Percentiles rank a stretch among this genome's conserved stretches.
Evolutionary conservation across 2,797 vertebrate species (phyloP).

Genomic region (Neomorphus geoffroyi): DNA sequence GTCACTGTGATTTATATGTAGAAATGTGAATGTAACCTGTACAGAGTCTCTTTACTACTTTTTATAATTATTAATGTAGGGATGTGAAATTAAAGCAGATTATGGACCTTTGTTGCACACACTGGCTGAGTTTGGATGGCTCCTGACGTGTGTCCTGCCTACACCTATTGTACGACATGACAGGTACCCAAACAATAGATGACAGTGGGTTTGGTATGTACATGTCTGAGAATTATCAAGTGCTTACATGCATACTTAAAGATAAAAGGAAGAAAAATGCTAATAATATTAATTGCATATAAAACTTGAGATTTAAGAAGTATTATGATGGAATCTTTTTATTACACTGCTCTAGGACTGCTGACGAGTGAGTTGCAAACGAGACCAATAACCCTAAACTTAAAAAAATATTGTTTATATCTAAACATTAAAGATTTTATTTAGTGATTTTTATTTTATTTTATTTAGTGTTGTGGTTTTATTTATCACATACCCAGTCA

Average conservation of each 20-base stretch:
- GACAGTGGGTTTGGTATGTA: neutral
- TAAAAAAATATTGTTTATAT: fast-evolving
- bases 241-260: neutral
- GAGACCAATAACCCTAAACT: neutral
- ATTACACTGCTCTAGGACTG: too few relatives aligned
- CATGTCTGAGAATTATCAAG: neutral
- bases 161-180: slow-evolving; percentile 93
- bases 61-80: slow-evolving; percentile 79
- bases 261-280: neutral
- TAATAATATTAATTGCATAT: neutral
- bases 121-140: slow-evolving; percentile 96
- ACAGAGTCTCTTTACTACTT: slow-evolving; percentile 51
- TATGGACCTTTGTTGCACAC: slow-evolving; percentile 95
- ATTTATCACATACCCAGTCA: neutral
- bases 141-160: slow-evolving; percentile 93
- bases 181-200: slow-evolving; percentile 78
- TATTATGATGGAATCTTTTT: neutral
- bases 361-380: neutral
- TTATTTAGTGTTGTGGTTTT: neutral
- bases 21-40: slow-evolving; percentile 10
- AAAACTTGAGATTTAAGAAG: neutral
- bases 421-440: neutral
- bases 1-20: neutral
- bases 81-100: slow-evolving; percentile 90
- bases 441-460: neutral